Percentiles rank a stretch among this genome's conserved stretches.
These are phyloP conservation scores for Oryzias curvinotus DNA, from an alignment of 2,113 vertebrate genomes.

Conservation along the genomic window DNA sequence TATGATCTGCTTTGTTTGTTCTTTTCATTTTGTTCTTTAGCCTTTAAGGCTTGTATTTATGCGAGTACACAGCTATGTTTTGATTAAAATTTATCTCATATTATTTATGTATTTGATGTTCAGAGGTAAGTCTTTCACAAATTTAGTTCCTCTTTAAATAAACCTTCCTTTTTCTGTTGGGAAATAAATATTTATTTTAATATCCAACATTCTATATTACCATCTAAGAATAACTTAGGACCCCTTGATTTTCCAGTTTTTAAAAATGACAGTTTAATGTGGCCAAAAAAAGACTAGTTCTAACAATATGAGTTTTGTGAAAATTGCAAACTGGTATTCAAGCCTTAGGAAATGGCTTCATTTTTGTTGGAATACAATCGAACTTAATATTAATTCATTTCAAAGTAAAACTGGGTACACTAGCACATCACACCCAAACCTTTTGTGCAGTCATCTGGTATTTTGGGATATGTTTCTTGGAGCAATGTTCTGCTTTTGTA, in stretches of 20 bases:
- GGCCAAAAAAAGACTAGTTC: background rate
- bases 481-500: slow-evolving; percentile 6
- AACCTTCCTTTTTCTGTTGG: too few species aligned
- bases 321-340: slow-evolving; percentile 18
- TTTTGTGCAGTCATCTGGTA: slow-evolving; percentile 36
- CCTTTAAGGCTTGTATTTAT: too few species aligned
- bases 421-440: slow-evolving; percentile 44
- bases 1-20: too few species aligned
- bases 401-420: slow-evolving; percentile 57
- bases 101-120: too few species aligned
- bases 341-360: slow-evolving; percentile 47
- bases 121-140: too few species aligned
- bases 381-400: slow-evolving; percentile 45
- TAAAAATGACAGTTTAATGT: background rate
- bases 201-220: too few species aligned
- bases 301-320: background rate
- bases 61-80: too few species aligned
- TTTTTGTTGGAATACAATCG: slow-evolving; percentile 13
- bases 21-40: too few species aligned
- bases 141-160: too few species aligned
- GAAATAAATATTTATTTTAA: too few species aligned
- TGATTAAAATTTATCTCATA: too few species aligned
- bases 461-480: slow-evolving; percentile 40
- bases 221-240: too few species aligned
- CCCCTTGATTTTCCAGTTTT: background rate